Evolutionary conservation across 2,797 vertebrate species (phyloP).

Genomic region (Meda fulgida): DNA sequence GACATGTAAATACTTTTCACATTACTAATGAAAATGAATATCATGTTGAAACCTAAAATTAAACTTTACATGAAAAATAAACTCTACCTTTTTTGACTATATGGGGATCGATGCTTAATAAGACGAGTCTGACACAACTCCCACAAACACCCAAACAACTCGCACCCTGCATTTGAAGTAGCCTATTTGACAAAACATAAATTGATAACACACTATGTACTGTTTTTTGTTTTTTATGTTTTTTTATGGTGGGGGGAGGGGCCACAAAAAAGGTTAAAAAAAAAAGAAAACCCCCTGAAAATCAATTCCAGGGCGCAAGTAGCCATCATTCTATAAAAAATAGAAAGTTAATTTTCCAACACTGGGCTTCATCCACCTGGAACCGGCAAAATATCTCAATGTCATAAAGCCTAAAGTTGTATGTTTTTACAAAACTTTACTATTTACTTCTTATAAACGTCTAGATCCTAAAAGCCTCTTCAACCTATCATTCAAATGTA

Average conservation of each 20-base stretch:
- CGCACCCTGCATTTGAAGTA: background rate
- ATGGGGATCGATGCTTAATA: background rate
- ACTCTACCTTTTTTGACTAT: background rate
- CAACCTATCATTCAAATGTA: background rate
- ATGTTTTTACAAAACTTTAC: background rate
- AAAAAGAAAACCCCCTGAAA: background rate
- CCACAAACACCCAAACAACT: background rate
- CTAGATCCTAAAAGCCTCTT: background rate
- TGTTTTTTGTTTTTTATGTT: background rate
- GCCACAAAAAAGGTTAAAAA: background rate
- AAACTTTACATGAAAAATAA: background rate
- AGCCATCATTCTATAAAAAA: background rate
- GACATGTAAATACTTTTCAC: background rate
- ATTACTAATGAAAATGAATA: background rate
- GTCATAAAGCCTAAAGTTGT: conserved; percentile 21
- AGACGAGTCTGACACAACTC: background rate
- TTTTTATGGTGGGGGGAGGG: background rate
- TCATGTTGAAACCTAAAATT: background rate
- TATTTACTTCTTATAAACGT: background rate
- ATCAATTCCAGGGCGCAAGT: background rate
- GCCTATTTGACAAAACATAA: background rate
- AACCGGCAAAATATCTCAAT: conserved; percentile 24
- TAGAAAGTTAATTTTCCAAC: background rate
- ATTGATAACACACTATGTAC: background rate
- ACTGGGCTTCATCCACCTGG: conserved; percentile 14